Conservation (phyloP, 1,140 invertebrate genomes). For the Drosophila auraria region DNA sequence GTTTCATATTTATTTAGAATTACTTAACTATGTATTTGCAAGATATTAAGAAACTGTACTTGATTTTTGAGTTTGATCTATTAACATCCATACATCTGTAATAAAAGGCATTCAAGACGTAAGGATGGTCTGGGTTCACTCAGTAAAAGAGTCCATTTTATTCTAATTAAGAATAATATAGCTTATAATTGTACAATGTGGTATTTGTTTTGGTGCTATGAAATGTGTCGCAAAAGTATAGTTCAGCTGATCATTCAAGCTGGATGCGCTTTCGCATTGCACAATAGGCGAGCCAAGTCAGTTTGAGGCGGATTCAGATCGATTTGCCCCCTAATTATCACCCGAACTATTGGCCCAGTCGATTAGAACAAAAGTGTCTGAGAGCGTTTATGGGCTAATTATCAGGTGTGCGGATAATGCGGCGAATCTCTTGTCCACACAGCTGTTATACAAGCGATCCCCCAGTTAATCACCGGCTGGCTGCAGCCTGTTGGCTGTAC, state of each 20-base stretch:
- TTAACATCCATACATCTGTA: too few relatives aligned
- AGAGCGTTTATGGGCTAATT: conserved; percentile 3
- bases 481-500: conserved; percentile 54
- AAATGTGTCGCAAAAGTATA: background rate
- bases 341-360: conserved; percentile 5
- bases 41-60: too few relatives aligned
- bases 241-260: background rate
- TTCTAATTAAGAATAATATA: too few relatives aligned
- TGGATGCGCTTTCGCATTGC: background rate
- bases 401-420: background rate
- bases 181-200: background rate
- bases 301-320: conserved; percentile 11
- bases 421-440: conserved; percentile 8
- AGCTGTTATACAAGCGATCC: conserved; percentile 26
- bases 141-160: too few relatives aligned
- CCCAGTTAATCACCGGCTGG: conserved; percentile 34
- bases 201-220: background rate
- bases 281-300: background rate
- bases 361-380: conserved; percentile 22
- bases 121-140: too few relatives aligned
- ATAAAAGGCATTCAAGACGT: too few relatives aligned
- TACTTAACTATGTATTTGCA: too few relatives aligned
- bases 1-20: too few relatives aligned
- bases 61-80: too few relatives aligned
- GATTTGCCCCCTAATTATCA: conserved; percentile 19